Conservation (phyloP, 1,140 invertebrate species). For the Daktulosphaira vitifoliae region DNA sequence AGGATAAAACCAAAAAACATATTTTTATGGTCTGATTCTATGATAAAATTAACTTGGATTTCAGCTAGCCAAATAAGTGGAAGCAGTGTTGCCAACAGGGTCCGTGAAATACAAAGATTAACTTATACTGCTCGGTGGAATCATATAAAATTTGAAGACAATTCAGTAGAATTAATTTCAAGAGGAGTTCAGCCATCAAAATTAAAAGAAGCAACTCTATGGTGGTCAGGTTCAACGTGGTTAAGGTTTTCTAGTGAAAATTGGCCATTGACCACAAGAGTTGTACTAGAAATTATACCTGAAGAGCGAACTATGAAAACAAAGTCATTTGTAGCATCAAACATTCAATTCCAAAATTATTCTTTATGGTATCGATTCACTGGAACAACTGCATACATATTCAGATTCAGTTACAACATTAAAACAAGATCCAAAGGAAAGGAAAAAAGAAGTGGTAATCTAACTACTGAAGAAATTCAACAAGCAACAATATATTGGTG, state of each 20-base stretch:
- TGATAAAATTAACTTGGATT: not conserved
- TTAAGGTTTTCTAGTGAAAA: not conserved
- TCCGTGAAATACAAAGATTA: not conserved
- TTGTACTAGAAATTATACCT: no score
- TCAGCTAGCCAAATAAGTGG: not conserved
- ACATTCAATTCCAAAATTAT: no score
- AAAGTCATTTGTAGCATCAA: no score
- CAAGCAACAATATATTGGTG: not conserved
- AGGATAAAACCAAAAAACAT: not conserved
- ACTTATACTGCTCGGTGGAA: no score
- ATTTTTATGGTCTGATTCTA: not conserved
- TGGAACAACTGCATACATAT: no score
- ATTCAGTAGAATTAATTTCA: not conserved
- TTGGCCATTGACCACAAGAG: no score
- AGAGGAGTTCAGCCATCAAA: not conserved
- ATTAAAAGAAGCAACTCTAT: not conserved
- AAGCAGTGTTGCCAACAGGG: not conserved
- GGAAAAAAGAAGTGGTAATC: no score
- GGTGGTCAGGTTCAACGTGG: not conserved
- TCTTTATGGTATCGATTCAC: no score
- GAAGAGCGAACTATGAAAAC: no score
- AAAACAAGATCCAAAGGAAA: no score
- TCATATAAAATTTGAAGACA: no score
- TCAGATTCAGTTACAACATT: no score
- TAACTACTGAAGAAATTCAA: not conserved